A percentile compares a stretch with the other conserved stretches of the same genome.
phyloP scores from a whole-genome alignment of 2,888 invertebrate genomes.

The Nemotelus pantherinus region DNA sequence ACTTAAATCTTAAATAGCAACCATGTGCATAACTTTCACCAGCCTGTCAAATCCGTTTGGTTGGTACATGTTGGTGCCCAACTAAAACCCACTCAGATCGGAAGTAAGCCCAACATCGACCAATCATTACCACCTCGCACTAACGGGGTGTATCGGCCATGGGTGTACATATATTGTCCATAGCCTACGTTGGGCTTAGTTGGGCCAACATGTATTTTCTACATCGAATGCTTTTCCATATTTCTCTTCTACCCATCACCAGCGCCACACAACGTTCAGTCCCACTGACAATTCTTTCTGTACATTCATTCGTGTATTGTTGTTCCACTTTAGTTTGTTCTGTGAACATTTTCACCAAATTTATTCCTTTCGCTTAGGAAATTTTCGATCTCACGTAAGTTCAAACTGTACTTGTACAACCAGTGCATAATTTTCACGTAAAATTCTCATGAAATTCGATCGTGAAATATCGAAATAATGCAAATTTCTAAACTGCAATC shows the following conservation, averaged over 20 bases:
- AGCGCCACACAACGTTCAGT: not conserved
- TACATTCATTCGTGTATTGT: constrained; percentile 35
- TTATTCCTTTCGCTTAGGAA: constrained; percentile 23
- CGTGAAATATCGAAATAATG: not conserved
- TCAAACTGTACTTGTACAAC: not conserved
- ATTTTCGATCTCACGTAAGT: constrained; percentile 38
- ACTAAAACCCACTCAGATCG: too few species aligned
- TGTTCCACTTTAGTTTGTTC: constrained; percentile 43
- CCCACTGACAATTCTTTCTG: constrained; percentile 26
- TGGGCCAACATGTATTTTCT: too few species aligned
- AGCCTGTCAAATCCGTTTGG: too few species aligned
- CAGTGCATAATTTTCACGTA: not conserved
- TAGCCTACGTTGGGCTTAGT: too few species aligned
- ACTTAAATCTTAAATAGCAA: too few species aligned
- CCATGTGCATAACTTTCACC: too few species aligned
- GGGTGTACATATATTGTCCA: too few species aligned
- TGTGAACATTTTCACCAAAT: constrained; percentile 36
- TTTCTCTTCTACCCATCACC: not conserved
- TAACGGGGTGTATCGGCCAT: too few species aligned
- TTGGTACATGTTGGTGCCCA: too few species aligned
- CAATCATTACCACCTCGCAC: too few species aligned
- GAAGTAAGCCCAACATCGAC: too few species aligned
- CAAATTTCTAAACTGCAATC: not conserved
- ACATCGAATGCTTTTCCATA: too few species aligned
- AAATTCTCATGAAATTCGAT: not conserved